Conservation (phyloP, 2,797 vertebrate species). For the Ctenopoma multispine region DNA sequence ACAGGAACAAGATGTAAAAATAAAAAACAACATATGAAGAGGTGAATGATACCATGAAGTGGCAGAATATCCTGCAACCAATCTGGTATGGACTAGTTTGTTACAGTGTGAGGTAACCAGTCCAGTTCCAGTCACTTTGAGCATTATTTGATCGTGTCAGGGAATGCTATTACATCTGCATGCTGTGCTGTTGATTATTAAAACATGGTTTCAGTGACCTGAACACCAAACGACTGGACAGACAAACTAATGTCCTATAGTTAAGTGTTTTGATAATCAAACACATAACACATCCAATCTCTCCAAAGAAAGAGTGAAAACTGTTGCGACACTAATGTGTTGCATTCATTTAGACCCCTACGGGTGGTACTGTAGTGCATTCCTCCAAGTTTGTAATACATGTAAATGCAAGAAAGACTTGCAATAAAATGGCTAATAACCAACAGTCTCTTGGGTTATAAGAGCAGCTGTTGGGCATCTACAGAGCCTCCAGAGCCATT, state of each 20-base stretch:
- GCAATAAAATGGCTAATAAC: conserved; percentile 38
- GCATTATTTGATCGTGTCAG: conserved; percentile 11
- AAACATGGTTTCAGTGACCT: conserved; percentile 19
- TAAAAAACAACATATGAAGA: conserved; percentile 19
- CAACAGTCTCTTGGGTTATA: conserved; percentile 43
- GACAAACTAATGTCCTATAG: background rate
- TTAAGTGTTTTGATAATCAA: background rate
- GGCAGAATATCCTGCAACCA: conserved; percentile 29
- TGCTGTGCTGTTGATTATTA: conserved; percentile 23
- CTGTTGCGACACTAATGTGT: background rate
- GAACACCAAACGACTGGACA: conserved; percentile 1
- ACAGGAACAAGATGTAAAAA: conserved; percentile 15
- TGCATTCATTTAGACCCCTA: conserved; percentile 11
- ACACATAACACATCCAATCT: background rate
- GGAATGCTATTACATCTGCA: conserved; percentile 13
- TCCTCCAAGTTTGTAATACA: conserved; percentile 24
- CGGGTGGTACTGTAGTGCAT: background rate
- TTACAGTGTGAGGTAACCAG: conserved; percentile 1
- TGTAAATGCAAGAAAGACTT: conserved; percentile 38
- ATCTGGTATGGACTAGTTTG: conserved; percentile 11
- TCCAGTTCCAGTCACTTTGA: conserved; percentile 14
- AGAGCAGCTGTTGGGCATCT: conserved; percentile 41
- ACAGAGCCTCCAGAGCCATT: conserved; percentile 24
- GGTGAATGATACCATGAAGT: background rate
- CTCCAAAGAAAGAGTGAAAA: conserved; percentile 9